Evolutionary conservation across 30 jellyfish, hydroid and myxozoan genomes (phyloP).

Genomic region (Pelagia noctiluca): DNA sequence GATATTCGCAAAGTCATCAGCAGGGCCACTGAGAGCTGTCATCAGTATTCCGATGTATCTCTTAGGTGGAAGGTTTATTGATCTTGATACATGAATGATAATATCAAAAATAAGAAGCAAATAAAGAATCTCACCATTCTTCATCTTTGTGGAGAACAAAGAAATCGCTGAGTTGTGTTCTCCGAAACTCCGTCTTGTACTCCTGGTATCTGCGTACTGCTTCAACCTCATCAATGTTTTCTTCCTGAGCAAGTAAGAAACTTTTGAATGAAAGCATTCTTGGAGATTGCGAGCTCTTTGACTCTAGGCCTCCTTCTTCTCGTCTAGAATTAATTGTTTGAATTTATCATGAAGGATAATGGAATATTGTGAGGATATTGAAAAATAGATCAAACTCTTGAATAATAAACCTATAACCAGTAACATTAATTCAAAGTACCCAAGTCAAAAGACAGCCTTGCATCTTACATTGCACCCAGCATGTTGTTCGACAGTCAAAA

Average conservation of each 20-base stretch:
- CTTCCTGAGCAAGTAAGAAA: slow-evolving; percentile 89
- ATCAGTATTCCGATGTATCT: no score
- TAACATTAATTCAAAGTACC: no score
- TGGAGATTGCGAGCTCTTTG: slow-evolving; percentile 73
- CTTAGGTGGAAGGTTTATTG: no score
- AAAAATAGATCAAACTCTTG: no score
- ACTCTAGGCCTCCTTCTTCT: slow-evolving; percentile 29
- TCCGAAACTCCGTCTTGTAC: slow-evolving; percentile 87
- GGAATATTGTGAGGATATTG: no score
- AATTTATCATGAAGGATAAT: not conserved
- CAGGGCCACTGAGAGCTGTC: no score
- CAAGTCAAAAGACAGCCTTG: no score
- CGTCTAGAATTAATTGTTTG: not conserved
- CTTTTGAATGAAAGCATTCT: slow-evolving; percentile 88
- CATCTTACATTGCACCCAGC: no score
- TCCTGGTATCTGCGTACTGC: slow-evolving; percentile 92
- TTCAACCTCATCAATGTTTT: slow-evolving; percentile 85
- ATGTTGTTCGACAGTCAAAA: no score
- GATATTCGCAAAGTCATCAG: no score
- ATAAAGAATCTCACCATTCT: slow-evolving; percentile 86
- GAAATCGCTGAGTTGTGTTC: slow-evolving; percentile 96
- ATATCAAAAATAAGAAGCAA: not conserved
- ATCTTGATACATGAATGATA: not conserved
- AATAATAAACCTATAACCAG: no score
- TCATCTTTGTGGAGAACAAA: slow-evolving; percentile 91